Evolutionary conservation across 2,113 vertebrate species (phyloP).

Genomic region (Nyctibius bracteatus): DNA sequence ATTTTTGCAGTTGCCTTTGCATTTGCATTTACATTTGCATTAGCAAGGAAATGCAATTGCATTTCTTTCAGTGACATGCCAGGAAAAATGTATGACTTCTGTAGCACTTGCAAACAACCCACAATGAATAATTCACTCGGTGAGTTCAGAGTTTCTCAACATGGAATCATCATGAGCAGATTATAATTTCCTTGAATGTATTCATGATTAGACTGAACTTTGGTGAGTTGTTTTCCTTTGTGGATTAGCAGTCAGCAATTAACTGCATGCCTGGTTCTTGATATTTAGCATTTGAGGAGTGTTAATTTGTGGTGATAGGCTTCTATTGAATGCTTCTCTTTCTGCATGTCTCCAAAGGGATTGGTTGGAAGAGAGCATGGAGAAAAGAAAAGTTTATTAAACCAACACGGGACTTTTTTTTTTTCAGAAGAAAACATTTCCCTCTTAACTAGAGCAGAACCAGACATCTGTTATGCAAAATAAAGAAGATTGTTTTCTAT

Average conservation of each 20-base stretch:
- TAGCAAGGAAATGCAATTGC: not conserved
- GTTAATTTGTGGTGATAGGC: not conserved
- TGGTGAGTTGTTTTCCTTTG: not conserved
- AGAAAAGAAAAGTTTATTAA: not conserved
- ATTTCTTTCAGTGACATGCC: not conserved
- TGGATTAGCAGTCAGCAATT: not conserved
- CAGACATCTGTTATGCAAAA: not conserved
- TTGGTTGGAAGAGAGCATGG: not conserved
- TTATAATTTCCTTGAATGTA: not conserved
- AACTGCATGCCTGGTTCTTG: not conserved
- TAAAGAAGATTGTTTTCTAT: not conserved
- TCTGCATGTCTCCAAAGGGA: not conserved
- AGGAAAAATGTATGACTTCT: not conserved
- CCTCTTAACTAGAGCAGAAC: not conserved
- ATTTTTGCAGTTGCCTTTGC: not conserved
- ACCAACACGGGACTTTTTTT: not conserved
- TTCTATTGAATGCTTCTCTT: not conserved
- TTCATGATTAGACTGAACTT: not conserved
- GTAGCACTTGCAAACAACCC: not conserved
- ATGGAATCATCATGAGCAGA: not conserved
- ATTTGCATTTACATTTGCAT: not conserved
- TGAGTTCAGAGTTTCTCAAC: not conserved
- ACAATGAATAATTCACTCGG: not conserved
- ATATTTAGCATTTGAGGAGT: not conserved
- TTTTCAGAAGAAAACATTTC: not conserved